Percentiles rank a stretch among this genome's conserved stretches.
Evolutionary conservation across 2,888 invertebrate genomes (phyloP).

Genomic region (Thymelicus sylvestris): DNA sequence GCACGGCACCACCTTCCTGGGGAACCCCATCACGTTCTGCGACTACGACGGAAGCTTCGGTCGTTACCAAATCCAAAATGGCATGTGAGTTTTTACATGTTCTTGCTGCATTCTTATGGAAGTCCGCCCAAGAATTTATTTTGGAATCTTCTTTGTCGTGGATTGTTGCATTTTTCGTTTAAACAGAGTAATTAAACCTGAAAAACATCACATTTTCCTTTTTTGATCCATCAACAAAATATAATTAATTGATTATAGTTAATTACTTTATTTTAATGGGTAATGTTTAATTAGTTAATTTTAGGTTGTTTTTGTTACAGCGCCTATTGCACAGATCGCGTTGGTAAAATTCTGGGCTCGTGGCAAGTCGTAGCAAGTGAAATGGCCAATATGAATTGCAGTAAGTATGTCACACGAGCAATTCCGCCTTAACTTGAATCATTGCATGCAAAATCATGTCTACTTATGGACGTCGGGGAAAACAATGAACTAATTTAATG

Average conservation of each 20-base stretch:
- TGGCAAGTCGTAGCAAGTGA: slow-evolving; percentile 74
- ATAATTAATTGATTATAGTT: no score
- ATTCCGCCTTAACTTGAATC: neutral
- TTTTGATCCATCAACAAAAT: no score
- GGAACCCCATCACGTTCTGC: slow-evolving; percentile 82
- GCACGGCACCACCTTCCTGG: slow-evolving; percentile 85
- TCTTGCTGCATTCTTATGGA: no score
- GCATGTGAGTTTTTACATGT: slow-evolving; percentile 74
- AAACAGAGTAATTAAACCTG: no score
- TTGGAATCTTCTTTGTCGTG: no score
- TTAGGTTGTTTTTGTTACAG: slow-evolving; percentile 56
- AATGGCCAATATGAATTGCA: slow-evolving; percentile 81
- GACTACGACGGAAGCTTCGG: slow-evolving; percentile 88
- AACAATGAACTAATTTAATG: slow-evolving; percentile 31
- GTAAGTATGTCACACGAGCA: slow-evolving; percentile 73
- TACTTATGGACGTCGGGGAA: slow-evolving; percentile 14
- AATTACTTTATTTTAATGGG: no score
- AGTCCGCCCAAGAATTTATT: no score
- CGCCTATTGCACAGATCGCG: slow-evolving; percentile 86
- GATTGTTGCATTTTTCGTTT: no score
- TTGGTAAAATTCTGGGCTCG: slow-evolving; percentile 81
- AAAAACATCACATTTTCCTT: no score
- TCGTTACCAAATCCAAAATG: slow-evolving; percentile 77
- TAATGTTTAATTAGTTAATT: neutral
- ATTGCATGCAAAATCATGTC: slow-evolving; percentile 12